Conservation (phyloP, 1,140 invertebrate species). For the Heterodera schachtii region DNA sequence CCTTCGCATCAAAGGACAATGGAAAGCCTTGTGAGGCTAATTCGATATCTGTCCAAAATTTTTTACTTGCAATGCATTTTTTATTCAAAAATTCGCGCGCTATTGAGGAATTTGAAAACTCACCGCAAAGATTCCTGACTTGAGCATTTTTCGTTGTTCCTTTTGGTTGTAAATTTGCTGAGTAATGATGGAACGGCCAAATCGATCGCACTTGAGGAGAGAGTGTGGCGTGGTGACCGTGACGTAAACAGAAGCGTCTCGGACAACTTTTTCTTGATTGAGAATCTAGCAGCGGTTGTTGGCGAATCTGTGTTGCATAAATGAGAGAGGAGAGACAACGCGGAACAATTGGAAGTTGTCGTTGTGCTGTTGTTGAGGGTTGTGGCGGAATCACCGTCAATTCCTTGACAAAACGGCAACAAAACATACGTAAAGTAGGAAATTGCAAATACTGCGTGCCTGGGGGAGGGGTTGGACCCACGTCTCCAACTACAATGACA, state of each 20-base stretch:
- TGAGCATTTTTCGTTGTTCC: constrained; percentile 24
- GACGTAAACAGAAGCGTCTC: constrained; percentile 19
- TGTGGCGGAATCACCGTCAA: too few species aligned
- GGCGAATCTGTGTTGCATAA: constrained; percentile 24
- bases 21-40: too few species aligned
- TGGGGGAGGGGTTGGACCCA: too few species aligned
- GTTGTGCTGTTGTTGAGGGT: background rate
- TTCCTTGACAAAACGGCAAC: background rate
- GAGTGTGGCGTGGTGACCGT: constrained; percentile 16
- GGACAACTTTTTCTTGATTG: constrained; percentile 28
- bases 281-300: constrained; percentile 9
- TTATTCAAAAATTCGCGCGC: too few species aligned
- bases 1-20: too few species aligned
- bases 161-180: constrained; percentile 26
- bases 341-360: background rate
- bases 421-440: too few species aligned
- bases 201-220: constrained; percentile 28
- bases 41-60: too few species aligned
- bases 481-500: too few species aligned
- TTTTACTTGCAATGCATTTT: too few species aligned
- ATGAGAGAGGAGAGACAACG: constrained; percentile 5
- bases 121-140: constrained; percentile 26
- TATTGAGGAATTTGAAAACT: constrained; percentile 1
- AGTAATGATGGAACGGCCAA: constrained; percentile 23
- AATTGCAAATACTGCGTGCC: too few species aligned